Percentiles rank a stretch among this genome's conserved stretches.
Evolutionary conservation across 1,140 invertebrate species (phyloP).

Genomic region (Panagrolaimus sp.): DNA sequence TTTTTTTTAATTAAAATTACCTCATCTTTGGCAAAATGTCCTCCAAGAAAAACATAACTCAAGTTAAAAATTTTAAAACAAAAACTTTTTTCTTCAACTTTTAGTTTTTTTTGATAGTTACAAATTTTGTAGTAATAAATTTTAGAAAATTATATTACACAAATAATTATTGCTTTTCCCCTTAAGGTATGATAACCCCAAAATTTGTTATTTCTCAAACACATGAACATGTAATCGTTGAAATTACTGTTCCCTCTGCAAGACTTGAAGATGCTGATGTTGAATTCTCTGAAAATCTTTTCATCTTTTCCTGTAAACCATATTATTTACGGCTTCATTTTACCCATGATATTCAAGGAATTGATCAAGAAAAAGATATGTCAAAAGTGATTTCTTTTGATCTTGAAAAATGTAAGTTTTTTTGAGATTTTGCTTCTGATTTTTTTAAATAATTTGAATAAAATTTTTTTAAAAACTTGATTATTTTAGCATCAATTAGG

Average conservation of each 20-base stretch:
- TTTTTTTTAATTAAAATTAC: too few relatives aligned
- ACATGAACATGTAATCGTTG: background rate
- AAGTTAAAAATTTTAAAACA: too few relatives aligned
- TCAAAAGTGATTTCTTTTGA: background rate
- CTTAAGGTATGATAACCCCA: background rate
- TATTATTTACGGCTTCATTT: conserved; percentile 6
- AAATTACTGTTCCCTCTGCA: background rate
- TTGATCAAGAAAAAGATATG: conserved; percentile 2
- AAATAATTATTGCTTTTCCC: too few relatives aligned
- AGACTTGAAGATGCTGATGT: conserved; percentile 13
- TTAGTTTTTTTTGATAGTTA: too few relatives aligned
- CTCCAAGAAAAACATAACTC: too few relatives aligned
- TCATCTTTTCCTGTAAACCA: conserved; percentile 11
- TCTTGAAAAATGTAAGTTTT: background rate
- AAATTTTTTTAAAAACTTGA: too few relatives aligned
- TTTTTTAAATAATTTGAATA: too few relatives aligned
- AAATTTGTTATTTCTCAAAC: background rate
- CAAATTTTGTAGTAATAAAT: too few relatives aligned
- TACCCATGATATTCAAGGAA: background rate
- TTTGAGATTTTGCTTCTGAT: too few relatives aligned
- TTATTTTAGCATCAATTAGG: background rate
- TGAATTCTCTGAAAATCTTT: conserved; percentile 3
- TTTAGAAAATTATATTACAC: too few relatives aligned
- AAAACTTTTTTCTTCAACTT: too few relatives aligned
- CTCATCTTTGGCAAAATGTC: too few relatives aligned